phyloP scores from a whole-genome alignment of 2,113 vertebrate genomes.

The Myiozetetes cayanensis region DNA sequence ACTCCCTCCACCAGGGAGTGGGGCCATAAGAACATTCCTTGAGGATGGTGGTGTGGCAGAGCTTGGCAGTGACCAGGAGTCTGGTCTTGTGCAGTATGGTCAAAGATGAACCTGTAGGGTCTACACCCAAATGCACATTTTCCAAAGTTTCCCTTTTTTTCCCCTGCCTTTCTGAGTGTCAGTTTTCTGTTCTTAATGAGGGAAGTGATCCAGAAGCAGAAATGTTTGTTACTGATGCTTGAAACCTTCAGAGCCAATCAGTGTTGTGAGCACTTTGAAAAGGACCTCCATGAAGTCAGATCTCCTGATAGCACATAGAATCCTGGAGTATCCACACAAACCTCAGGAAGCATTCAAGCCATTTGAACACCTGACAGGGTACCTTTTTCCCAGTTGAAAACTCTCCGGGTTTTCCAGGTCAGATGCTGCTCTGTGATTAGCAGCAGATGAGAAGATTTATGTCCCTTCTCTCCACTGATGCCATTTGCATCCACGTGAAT shows the following conservation, averaged over 20 bases:
- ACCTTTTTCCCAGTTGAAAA: neutral
- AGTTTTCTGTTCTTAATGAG: neutral
- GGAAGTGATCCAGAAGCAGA: neutral
- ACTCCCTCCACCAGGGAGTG: neutral
- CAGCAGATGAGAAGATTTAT: neutral
- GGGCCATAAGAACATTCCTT: neutral
- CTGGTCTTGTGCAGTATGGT: neutral
- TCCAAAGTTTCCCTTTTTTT: neutral
- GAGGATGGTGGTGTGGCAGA: neutral
- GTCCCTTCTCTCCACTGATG: neutral
- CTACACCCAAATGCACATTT: neutral
- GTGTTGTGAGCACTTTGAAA: neutral
- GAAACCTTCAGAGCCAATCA: neutral
- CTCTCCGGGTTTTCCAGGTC: neutral
- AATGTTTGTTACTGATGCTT: neutral
- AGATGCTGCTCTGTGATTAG: neutral
- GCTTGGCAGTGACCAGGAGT: neutral
- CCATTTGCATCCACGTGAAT: neutral
- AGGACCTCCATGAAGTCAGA: neutral
- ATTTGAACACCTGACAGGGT: neutral
- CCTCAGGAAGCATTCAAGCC: neutral
- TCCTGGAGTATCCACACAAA: neutral
- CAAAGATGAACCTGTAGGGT: rapidly evolving
- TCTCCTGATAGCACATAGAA: neutral
- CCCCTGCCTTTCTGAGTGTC: neutral